Evolutionary conservation across 2,888 invertebrate genomes (phyloP), one percentile per base, ranked within the genome.

Genomic region (Cerastoderma edule): DNA sequence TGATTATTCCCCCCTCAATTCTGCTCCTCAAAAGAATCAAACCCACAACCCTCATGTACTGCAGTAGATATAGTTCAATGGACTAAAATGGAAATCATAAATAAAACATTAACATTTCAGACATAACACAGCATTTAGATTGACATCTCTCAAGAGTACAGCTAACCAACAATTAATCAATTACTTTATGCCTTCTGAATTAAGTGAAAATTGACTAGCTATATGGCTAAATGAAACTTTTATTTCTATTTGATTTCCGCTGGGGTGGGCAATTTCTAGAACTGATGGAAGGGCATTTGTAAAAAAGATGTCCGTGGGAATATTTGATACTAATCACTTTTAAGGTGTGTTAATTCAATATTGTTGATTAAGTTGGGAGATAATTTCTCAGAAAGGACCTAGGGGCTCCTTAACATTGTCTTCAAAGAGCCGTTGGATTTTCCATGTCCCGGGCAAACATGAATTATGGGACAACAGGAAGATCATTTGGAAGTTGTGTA

Each of bases 291-390:
- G 35, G 27, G 30, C 24, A n/a, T 24, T 19, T 35, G 57, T n/a
- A 33, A 63, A 67, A 32, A 63, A 44, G 48, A 5, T 53, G 63
- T 54, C 35, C 68, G 67, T 75, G 78, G 70, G 78, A 78, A 75
- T 54, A 50, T 48, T 39, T 63, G 35, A 35, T 46, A 30, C 33
- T 71, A 75, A 68, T 78, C 75, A 53, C 46, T 33, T 33, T 54
- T 67, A 72, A 67, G 65, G 46, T 50, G 46, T 44, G 71, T 56
- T 77, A 80, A 80, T 77, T 77, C 30, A 74, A 77, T 80, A 74
- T 74, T 32, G 44, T 72, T 80, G 77, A 80, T 80, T 77, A 74
- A 70, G 67, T 77, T 71, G 57, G 64, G 67, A 57, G 72, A 75
- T 72, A 63, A 71, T 71, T 71, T 75, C 44, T 19, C 28, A 44